Conservation (phyloP, 2,797 vertebrate genomes). For the Pangasius larnaudii region DNA sequence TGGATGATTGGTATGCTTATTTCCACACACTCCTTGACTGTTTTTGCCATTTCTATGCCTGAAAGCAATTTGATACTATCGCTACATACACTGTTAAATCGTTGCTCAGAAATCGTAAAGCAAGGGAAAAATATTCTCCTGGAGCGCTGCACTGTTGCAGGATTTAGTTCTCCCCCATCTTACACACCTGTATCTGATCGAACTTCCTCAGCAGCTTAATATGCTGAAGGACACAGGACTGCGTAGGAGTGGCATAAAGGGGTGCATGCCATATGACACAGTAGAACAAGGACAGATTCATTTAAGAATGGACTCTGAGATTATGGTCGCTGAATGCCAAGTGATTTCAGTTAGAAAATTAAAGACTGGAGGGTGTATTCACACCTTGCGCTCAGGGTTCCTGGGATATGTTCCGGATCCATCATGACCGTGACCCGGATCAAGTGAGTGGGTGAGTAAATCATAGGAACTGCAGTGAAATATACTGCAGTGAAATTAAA, state of each 20-base stretch:
- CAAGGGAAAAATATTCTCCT: background rate
- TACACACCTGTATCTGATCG: constrained; percentile 7
- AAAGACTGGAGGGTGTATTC: background rate
- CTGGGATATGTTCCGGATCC: background rate
- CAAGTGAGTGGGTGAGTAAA: background rate
- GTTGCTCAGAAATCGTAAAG: background rate
- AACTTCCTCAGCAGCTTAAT: constrained; percentile 4
- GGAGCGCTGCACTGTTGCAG: background rate
- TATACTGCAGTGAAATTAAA: background rate
- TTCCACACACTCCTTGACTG: background rate
- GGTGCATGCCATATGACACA: background rate
- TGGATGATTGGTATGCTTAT: background rate
- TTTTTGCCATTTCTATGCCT: constrained; percentile 4
- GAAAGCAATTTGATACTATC: constrained; percentile 23
- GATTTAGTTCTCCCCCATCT: background rate
- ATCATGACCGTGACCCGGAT: background rate
- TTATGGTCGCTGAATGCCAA: background rate
- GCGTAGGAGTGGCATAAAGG: background rate
- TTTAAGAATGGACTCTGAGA: background rate
- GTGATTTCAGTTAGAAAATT: background rate
- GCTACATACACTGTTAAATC: background rate
- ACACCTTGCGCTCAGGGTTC: background rate
- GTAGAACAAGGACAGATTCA: background rate
- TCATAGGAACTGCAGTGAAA: background rate
- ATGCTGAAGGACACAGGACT: background rate